Evolutionary conservation across 2,888 invertebrate genomes (phyloP).

Genomic region (Dastarcus helophoroides): DNA sequence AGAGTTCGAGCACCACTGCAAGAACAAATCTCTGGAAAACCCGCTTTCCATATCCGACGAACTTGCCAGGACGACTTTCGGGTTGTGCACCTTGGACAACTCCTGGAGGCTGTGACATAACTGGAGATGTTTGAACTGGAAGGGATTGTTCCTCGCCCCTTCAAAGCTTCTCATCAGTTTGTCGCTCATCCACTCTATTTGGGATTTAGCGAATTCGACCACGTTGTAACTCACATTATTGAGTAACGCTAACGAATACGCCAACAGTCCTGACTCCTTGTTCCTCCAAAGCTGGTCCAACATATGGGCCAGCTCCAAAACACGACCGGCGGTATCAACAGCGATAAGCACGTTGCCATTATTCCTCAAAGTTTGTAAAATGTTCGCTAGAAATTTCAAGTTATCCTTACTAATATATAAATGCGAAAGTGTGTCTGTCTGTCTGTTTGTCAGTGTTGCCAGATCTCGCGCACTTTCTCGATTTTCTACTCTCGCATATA

Average conservation of each 20-base stretch:
- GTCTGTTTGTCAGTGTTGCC: too few species aligned
- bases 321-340: constrained; percentile 93
- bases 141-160: constrained; percentile 87
- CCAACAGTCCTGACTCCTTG: constrained; percentile 88
- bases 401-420: too few species aligned
- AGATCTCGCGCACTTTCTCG: too few species aligned
- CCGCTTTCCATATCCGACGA: constrained; percentile 92
- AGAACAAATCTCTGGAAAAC: constrained; percentile 86
- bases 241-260: constrained; percentile 85
- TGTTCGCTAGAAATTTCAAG: too few species aligned
- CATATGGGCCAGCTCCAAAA: constrained; percentile 93
- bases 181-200: constrained; percentile 99
- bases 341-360: constrained; percentile 94
- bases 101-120: constrained; percentile 88
- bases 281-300: constrained; percentile 90
- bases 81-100: constrained; percentile 73
- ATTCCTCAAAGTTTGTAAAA: constrained; percentile 81
- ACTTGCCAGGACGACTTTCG: constrained; percentile 91
- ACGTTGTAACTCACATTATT: constrained; percentile 98
- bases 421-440: too few species aligned
- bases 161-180: constrained; percentile 89
- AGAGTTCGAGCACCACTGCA: constrained; percentile 85
- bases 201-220: constrained; percentile 96
- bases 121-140: constrained; percentile 87
- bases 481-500: too few species aligned